Evolutionary conservation across 92 coral and sea anemone genomes (phyloP).

Genomic region (Parazoanthus atlanticus): DNA sequence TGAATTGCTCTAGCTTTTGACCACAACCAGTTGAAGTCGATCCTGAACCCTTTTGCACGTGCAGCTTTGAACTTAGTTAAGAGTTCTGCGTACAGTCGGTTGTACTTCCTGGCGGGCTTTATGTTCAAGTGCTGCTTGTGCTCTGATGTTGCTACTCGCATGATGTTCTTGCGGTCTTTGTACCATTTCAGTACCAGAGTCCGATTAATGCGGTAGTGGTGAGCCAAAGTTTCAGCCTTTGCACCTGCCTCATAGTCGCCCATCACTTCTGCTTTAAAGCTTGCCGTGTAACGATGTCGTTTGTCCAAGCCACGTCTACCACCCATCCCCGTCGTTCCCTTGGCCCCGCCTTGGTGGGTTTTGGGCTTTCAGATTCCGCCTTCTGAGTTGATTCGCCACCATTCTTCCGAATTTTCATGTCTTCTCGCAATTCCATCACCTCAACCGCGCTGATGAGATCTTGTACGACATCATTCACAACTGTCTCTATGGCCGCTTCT

Average conservation of each 20-base stretch:
- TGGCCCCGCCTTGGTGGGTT: slow-evolving; percentile 30
- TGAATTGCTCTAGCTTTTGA: slow-evolving; percentile 28
- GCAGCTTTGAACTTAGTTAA: slow-evolving; percentile 24
- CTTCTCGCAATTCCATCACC: slow-evolving; percentile 23
- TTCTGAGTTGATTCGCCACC: slow-evolving; percentile 20
- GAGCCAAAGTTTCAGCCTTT: slow-evolving; percentile 35
- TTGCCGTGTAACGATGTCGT: slow-evolving; percentile 20
- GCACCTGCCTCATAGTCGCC: slow-evolving; percentile 36
- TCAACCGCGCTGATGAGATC: slow-evolving; percentile 25
- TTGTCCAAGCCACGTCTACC: slow-evolving; percentile 29
- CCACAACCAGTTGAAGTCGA: slow-evolving; percentile 24
- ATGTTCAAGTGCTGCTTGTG: no score
- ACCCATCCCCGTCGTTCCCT: slow-evolving; percentile 29
- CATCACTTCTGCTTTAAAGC: slow-evolving; percentile 28
- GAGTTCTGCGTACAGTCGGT: slow-evolving; percentile 9
- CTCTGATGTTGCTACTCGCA: no score
- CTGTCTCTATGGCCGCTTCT: slow-evolving; percentile 26
- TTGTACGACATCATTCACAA: slow-evolving; percentile 19
- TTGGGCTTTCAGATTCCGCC: slow-evolving; percentile 3
- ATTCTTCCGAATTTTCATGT: slow-evolving; percentile 21
- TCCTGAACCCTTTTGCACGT: slow-evolving; percentile 19
- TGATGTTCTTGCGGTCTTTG: no score
- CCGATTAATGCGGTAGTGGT: slow-evolving; percentile 22
- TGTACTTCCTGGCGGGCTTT: slow-evolving; percentile 5
- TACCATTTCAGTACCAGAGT: slow-evolving; percentile 31